Evolutionary conservation across 2,113 vertebrate species (phyloP).

Genomic region (Urocynchramus pylzowi): DNA sequence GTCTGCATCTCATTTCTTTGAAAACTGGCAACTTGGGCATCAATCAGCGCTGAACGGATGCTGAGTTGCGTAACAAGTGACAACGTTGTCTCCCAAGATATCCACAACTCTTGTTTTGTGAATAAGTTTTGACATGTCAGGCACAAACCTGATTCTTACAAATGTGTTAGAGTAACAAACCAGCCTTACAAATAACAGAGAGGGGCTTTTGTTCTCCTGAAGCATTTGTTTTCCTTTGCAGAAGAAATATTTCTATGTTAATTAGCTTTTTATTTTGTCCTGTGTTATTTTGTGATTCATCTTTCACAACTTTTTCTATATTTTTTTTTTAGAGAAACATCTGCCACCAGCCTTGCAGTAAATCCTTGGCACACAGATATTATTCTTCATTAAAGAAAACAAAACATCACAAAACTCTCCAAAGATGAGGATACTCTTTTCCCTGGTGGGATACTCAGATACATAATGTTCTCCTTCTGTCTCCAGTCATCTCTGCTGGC

Average conservation of each 20-base stretch:
- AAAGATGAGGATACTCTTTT: conserved; percentile 57
- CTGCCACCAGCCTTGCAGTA: conserved; percentile 53
- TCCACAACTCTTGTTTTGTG: conserved; percentile 54
- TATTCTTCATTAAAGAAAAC: conserved; percentile 68
- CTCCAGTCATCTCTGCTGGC: conserved; percentile 71
- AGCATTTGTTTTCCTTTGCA: conserved; percentile 12
- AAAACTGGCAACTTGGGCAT: conserved; percentile 76
- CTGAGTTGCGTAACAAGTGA: conserved; percentile 72
- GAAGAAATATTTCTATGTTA: conserved; percentile 53
- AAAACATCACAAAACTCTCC: conserved; percentile 31
- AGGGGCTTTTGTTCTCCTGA: conserved; percentile 17
- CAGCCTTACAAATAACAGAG: conserved; percentile 36
- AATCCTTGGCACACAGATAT: conserved; percentile 47
- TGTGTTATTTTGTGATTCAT: conserved; percentile 30
- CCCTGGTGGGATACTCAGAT: conserved; percentile 69
- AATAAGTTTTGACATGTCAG: conserved; percentile 79
- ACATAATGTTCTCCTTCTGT: conserved; percentile 70
- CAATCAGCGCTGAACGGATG: conserved; percentile 73
- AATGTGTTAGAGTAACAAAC: conserved; percentile 45
- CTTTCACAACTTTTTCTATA: background rate
- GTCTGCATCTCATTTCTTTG: conserved; percentile 68
- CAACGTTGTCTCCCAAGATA: conserved; percentile 72
- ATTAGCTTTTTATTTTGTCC: conserved; percentile 54
- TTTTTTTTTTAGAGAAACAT: conserved; percentile 40
- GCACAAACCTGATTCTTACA: conserved; percentile 65